These are phyloP conservation scores for Oncorhynchus tshawytscha DNA, from an alignment of 2,113 vertebrate species.

Conservation along the genomic window DNA sequence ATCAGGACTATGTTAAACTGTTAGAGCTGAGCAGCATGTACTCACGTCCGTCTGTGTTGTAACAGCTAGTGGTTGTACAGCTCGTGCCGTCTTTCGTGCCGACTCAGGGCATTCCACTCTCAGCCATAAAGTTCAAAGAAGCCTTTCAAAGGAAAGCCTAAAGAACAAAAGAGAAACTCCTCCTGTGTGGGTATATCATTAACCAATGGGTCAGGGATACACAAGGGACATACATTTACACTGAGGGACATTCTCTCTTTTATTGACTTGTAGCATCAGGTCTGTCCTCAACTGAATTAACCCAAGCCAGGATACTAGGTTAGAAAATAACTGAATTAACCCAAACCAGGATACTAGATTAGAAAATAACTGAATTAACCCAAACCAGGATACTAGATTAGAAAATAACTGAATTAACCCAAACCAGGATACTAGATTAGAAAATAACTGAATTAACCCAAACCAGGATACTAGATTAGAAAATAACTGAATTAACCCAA, in stretches of 20 bases:
- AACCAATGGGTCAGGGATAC: slow-evolving; percentile 36
- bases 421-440: too few relatives aligned
- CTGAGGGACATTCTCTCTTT: not conserved
- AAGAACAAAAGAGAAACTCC: not conserved
- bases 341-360: not conserved
- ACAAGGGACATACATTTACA: not conserved
- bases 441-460: too few relatives aligned
- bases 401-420: too few relatives aligned
- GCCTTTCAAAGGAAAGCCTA: slow-evolving; percentile 11
- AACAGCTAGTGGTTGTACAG: not conserved
- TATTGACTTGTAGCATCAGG: not conserved
- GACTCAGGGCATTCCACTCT: slow-evolving; percentile 54
- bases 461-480: too few relatives aligned
- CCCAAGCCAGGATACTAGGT: not conserved
- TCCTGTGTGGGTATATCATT: slow-evolving; percentile 20
- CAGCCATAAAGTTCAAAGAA: slow-evolving; percentile 51
- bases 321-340: not conserved
- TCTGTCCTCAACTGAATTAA: not conserved
- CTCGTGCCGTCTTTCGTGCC: slow-evolving; percentile 30
- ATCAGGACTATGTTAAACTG: slow-evolving; percentile 23
- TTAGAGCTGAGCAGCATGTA: slow-evolving; percentile 39
- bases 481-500: too few relatives aligned
- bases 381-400: too few relatives aligned
- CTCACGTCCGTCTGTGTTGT: slow-evolving; percentile 28
- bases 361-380: too few relatives aligned